phyloP scores from a whole-genome alignment of 2,888 invertebrate species.

The Tetropium fuscum region DNA sequence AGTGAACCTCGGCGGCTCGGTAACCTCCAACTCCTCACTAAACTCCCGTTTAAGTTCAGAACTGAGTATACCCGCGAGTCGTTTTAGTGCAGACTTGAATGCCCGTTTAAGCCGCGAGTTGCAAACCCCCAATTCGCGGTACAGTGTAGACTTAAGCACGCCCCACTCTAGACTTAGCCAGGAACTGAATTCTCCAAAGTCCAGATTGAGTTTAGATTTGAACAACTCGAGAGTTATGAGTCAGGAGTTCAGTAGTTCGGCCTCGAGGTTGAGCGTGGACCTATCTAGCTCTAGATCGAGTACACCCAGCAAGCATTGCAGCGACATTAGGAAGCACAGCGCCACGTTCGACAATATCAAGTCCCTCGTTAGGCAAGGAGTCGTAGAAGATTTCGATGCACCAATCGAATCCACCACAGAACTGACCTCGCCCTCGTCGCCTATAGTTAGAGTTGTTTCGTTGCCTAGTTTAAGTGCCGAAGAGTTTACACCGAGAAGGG shows the following conservation, averaged over 20 bases:
- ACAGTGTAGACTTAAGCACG: conserved; percentile 76
- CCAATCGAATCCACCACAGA: conserved; percentile 74
- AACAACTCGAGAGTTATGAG: conserved; percentile 66
- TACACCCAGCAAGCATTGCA: conserved; percentile 68
- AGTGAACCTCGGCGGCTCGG: conserved; percentile 70
- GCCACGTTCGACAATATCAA: conserved; percentile 84
- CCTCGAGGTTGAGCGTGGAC: conserved; percentile 59
- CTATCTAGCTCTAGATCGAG: conserved; percentile 61
- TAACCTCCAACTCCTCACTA: conserved; percentile 70
- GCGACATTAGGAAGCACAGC: conserved; percentile 78
- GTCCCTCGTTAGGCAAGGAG: conserved; percentile 78
- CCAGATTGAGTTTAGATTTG: conserved; percentile 72
- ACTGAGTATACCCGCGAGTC: conserved; percentile 71
- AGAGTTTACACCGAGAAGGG: conserved; percentile 72
- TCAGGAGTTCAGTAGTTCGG: conserved; percentile 60
- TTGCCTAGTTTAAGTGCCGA: conserved; percentile 74
- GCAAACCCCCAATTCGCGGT: conserved; percentile 74
- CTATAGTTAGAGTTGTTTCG: conserved; percentile 78
- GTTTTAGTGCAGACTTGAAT: conserved; percentile 70
- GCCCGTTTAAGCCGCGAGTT: conserved; percentile 66
- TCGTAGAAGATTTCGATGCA: conserved; percentile 70
- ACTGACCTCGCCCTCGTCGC: conserved; percentile 70
- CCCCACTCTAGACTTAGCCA: conserved; percentile 70
- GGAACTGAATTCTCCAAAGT: conserved; percentile 73
- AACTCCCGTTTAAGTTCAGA: conserved; percentile 75